Evolutionary conservation across 1,140 invertebrate genomes (phyloP).

Genomic region (Eumaeus atala): DNA sequence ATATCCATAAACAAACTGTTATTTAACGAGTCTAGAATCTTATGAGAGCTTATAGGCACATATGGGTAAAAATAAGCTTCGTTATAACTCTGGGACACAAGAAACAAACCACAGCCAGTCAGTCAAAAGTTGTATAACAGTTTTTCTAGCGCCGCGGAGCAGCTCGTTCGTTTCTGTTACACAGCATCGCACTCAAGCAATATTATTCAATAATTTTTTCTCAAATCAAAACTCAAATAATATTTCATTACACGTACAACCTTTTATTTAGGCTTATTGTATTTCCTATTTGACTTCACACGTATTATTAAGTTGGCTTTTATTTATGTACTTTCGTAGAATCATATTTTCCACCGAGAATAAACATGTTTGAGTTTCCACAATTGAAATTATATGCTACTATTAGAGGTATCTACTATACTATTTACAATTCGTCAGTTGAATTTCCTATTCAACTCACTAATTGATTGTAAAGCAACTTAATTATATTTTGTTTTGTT

Average conservation of each 20-base stretch:
- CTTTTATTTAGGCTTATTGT: constrained; percentile 4
- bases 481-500: constrained; percentile 3
- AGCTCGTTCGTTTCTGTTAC: constrained; percentile 1
- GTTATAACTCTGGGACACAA: background rate
- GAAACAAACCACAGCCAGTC: too few species aligned
- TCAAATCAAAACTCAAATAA: too few species aligned
- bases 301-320: constrained; percentile 4
- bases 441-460: constrained; percentile 2
- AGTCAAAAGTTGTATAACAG: constrained; percentile 1
- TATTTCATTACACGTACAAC: constrained; percentile 5
- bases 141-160: background rate
- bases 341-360: too few species aligned
- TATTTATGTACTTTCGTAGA: constrained; percentile 1
- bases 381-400: constrained; percentile 3
- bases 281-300: background rate
- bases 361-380: background rate
- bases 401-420: background rate
- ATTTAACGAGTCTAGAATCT: too few species aligned
- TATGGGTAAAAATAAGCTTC: too few species aligned
- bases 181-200: background rate
- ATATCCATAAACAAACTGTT: too few species aligned
- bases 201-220: too few species aligned
- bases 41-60: too few species aligned
- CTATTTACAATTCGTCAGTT: too few species aligned
- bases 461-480: constrained; percentile 3